These are phyloP conservation scores for Trissolcus basalis DNA, from an alignment of 1,140 invertebrate genomes.

Conservation along the genomic window DNA sequence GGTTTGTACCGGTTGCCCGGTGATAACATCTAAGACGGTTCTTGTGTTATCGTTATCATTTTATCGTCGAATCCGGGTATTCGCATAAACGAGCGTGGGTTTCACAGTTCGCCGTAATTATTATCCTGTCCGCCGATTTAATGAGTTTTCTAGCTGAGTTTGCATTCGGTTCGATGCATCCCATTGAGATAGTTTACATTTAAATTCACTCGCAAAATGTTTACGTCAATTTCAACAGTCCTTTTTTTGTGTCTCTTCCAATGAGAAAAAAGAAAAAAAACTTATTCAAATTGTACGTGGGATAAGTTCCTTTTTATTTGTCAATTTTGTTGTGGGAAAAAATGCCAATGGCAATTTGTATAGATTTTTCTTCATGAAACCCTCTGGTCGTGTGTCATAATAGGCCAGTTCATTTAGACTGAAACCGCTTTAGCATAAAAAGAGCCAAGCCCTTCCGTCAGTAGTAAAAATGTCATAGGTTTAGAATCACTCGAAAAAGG, in stretches of 20 bases:
- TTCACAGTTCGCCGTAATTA: slow-evolving; percentile 49
- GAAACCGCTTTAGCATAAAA: slow-evolving; percentile 49
- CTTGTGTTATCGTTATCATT: slow-evolving; percentile 60
- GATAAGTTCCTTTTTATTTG: neutral
- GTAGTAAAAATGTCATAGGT: slow-evolving; percentile 31
- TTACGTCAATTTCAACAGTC: no score
- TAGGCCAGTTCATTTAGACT: slow-evolving; percentile 51
- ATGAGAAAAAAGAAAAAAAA: no score
- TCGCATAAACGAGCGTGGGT: slow-evolving; percentile 53
- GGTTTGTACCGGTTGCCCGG: slow-evolving; percentile 44
- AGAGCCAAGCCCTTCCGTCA: slow-evolving; percentile 57
- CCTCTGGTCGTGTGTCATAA: slow-evolving; percentile 52
- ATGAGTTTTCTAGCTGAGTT: slow-evolving; percentile 51
- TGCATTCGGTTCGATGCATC: slow-evolving; percentile 37
- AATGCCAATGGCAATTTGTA: slow-evolving; percentile 19
- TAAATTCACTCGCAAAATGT: no score
- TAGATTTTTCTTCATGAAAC: slow-evolving; percentile 37
- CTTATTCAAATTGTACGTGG: no score
- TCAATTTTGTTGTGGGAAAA: no score
- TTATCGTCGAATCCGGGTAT: slow-evolving; percentile 54
- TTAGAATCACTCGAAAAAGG: slow-evolving; percentile 31
- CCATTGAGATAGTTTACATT: slow-evolving; percentile 5
- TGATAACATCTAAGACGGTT: slow-evolving; percentile 59
- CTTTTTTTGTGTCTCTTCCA: no score
- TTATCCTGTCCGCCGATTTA: slow-evolving; percentile 55